Base-by-base conservation (phyloP, 2,113 vertebrate genomes). In the Calyptommatus sinebrachiatus region DNA sequence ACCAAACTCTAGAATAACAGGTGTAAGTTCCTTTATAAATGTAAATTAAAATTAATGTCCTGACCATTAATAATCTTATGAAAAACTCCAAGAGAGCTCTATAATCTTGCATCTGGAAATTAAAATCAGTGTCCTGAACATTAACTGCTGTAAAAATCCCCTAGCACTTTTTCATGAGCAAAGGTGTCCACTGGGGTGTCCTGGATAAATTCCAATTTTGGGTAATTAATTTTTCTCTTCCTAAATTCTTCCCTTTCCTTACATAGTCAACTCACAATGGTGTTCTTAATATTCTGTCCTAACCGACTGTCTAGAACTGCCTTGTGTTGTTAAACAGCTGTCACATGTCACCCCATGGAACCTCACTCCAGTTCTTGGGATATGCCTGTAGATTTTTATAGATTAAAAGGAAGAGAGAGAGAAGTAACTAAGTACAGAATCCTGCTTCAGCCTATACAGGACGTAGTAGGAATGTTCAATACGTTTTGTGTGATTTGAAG, bases 311-410 rank as follows among this genome's bases (percentile, higher is more conserved):
- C 21, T 88, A 53, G 87, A 92, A 90, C 90, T 90, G 90, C 88
- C 88, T 89, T 91, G 88, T 83, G 89, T 90, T 84, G 89, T 87
- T 72, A 86, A 90, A 89, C 90, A 93, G 90, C 90, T 93, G 90
- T 89, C 89, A 87, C 89, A 89, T 89, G 82, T 89, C 62, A 67
- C 78, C 88, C 88, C 85, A 12, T 86, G 89, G 87, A 91, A 84
- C 75, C 69, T 84, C 61, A 10, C 74, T 41, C 89, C 50, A 1
- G 68, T 18, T 31, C 79, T 5, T 63, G 35, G 48, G 48, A 62
- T 71, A 29, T 61, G 31, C 35, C n/a, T 60, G 50, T 11, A 61
- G 29, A 18, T 57, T 41, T 78, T 29, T 71, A 41, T 71, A 24
- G 41, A 41, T 45, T 65, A 24, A 35, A 22, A 12, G 7, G 11